Evolutionary conservation across 2,113 vertebrate genomes (phyloP).

Genomic region (Porphyrio hochstetteri): DNA sequence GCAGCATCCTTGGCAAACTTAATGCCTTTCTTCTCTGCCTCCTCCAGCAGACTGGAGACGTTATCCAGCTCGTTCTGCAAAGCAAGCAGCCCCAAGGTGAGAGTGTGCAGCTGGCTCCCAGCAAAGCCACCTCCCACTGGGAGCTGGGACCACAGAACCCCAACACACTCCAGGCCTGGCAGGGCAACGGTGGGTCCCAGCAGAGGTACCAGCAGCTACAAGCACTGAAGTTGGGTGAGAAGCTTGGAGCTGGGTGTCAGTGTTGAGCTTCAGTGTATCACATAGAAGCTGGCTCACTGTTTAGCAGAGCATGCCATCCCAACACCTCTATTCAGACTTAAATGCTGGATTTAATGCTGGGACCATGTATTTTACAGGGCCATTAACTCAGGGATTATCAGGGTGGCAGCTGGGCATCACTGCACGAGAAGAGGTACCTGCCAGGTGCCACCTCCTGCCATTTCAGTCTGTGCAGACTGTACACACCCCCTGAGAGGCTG

Average conservation of each 20-base stretch:
- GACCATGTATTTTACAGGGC: not conserved
- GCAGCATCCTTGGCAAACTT: conserved; percentile 92
- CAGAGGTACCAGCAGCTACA: not conserved
- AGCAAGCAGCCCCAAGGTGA: conserved; percentile 6
- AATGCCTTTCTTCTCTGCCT: conserved; percentile 93
- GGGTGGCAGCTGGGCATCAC: not conserved
- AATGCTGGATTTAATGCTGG: not conserved
- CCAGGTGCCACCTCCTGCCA: not conserved
- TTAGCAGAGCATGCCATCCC: not conserved
- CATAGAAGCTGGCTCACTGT: not conserved
- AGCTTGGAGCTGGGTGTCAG: not conserved
- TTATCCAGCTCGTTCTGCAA: conserved; percentile 92
- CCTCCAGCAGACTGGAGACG: conserved; percentile 88
- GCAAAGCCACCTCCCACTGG: not conserved
- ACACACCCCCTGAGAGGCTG: not conserved
- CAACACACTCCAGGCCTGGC: not conserved
- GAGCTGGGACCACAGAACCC: not conserved
- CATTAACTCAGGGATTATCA: not conserved
- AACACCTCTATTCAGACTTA: not conserved
- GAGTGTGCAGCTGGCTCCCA: not conserved
- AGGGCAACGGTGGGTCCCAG: not conserved
- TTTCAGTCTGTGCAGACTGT: not conserved
- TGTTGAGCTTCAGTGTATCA: not conserved
- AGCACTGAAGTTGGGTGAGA: not conserved
- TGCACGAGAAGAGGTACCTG: not conserved